Evolutionary conservation across 1,140 invertebrate species (phyloP).

Genomic region (Bombus confusus): DNA sequence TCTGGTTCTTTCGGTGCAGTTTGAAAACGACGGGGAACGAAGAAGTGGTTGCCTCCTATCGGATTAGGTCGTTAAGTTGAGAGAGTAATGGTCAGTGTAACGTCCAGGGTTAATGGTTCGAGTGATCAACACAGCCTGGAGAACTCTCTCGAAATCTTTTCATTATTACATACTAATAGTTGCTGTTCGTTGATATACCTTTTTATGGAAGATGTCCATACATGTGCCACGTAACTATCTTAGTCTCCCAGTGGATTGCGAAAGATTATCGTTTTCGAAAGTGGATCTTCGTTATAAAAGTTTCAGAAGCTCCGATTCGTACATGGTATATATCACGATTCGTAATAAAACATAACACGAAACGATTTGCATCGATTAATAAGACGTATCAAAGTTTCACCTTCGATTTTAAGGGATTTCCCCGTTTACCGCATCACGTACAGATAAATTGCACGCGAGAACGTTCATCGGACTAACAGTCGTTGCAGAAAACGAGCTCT

Average conservation of each 20-base stretch:
- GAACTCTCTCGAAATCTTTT: not conserved
- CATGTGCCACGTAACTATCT: too few species aligned
- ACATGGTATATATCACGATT: too few species aligned
- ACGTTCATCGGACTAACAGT: not conserved
- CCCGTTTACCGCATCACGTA: too few species aligned
- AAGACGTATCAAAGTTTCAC: too few species aligned
- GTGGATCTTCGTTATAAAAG: too few species aligned
- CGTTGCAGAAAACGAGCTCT: conserved; percentile 8
- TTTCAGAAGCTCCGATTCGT: too few species aligned
- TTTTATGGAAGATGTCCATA: too few species aligned
- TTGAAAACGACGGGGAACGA: not conserved
- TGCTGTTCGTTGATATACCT: too few species aligned
- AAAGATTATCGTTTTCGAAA: too few species aligned
- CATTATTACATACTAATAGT: not conserved
- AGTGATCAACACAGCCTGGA: not conserved
- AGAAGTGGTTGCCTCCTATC: not conserved
- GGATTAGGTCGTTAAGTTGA: conserved; percentile 5
- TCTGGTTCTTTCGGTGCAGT: not conserved
- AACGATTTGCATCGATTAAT: not conserved
- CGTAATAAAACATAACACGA: too few species aligned
- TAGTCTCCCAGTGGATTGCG: too few species aligned
- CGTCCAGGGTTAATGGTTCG: not conserved
- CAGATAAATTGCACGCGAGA: not conserved
- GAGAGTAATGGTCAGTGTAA: not conserved
- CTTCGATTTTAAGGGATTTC: not conserved